Percentiles rank a stretch among this genome's conserved stretches.
phyloP scores from a whole-genome alignment of 1,140 invertebrate species.

The Drosophila sproati region DNA sequence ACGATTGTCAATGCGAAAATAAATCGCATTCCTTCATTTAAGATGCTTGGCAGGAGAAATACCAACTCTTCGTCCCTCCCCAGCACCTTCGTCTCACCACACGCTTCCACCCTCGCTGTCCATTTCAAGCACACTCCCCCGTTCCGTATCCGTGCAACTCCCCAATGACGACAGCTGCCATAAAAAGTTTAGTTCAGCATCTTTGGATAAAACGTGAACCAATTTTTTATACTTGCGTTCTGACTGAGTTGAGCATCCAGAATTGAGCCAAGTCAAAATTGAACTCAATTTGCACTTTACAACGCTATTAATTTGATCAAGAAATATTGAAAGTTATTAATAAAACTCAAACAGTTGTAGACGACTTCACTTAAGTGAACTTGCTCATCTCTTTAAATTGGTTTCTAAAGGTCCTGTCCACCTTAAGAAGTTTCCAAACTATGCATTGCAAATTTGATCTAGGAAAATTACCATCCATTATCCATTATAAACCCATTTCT shows the following conservation, averaged over 20 bases:
- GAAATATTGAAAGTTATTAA: slow-evolving; percentile 6
- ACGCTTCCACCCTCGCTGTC: background rate
- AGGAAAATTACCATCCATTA: background rate
- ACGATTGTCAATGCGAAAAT: slow-evolving; percentile 83
- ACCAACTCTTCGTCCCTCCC: background rate
- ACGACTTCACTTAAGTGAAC: background rate
- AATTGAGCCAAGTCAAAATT: slow-evolving; percentile 36
- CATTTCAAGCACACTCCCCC: background rate
- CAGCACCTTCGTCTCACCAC: background rate
- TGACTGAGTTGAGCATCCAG: slow-evolving; percentile 4
- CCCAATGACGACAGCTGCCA: slow-evolving; percentile 80
- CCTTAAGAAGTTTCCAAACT: no score
- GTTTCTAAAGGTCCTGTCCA: no score
- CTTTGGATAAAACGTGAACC: slow-evolving; percentile 72
- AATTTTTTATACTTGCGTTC: slow-evolving; percentile 62
- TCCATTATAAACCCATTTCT: no score
- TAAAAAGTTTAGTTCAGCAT: slow-evolving; percentile 72
- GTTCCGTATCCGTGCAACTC: slow-evolving; percentile 19
- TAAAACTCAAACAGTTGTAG: background rate
- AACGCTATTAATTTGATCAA: slow-evolving; percentile 27
- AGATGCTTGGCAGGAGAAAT: slow-evolving; percentile 23
- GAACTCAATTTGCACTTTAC: slow-evolving; percentile 43
- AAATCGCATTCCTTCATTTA: slow-evolving; percentile 81
- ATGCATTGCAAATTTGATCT: no score
- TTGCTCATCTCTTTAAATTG: no score